These are phyloP conservation scores for Lasioglossum oenotherae DNA, from an alignment of 2,888 invertebrate genomes.

Conservation along the genomic window DNA sequence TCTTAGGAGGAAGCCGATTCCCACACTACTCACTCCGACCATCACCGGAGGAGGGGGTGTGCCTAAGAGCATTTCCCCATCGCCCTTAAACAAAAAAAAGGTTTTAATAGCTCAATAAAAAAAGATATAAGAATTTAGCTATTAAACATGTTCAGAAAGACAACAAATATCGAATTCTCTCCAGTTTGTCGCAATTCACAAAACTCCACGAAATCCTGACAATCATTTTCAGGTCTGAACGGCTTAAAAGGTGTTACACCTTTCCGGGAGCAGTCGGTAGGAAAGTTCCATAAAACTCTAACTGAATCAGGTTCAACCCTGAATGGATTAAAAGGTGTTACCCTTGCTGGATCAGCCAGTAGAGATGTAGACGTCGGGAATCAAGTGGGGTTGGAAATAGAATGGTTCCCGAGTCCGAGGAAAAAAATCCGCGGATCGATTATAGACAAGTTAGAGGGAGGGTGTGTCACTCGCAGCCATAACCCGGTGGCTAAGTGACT, in stretches of 20 bases:
- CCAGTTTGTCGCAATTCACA: no score
- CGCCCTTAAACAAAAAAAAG: no score
- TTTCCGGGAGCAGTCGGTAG: background rate
- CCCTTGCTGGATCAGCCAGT: background rate
- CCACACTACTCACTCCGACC: no score
- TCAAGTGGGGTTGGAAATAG: background rate
- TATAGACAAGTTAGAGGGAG: conserved; percentile 57
- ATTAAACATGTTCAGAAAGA: no score
- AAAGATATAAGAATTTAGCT: no score
- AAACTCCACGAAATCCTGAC: background rate
- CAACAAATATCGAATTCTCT: no score
- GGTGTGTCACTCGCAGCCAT: conserved; percentile 74
- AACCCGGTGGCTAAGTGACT: conserved; percentile 75
- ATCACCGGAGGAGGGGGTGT: no score
- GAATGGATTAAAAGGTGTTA: background rate
- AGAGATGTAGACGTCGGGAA: conserved; percentile 52
- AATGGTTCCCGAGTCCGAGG: background rate
- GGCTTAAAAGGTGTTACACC: background rate
- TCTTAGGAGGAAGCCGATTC: no score
- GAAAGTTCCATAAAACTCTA: background rate
- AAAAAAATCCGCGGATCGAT: conserved; percentile 63
- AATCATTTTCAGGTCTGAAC: background rate
- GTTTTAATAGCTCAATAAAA: no score
- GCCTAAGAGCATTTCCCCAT: no score
- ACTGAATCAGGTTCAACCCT: background rate